Percentiles rank a stretch among this genome's conserved stretches.
phyloP scores from a whole-genome alignment of 2,113 vertebrate species.

The Planiliza haematocheilus region DNA sequence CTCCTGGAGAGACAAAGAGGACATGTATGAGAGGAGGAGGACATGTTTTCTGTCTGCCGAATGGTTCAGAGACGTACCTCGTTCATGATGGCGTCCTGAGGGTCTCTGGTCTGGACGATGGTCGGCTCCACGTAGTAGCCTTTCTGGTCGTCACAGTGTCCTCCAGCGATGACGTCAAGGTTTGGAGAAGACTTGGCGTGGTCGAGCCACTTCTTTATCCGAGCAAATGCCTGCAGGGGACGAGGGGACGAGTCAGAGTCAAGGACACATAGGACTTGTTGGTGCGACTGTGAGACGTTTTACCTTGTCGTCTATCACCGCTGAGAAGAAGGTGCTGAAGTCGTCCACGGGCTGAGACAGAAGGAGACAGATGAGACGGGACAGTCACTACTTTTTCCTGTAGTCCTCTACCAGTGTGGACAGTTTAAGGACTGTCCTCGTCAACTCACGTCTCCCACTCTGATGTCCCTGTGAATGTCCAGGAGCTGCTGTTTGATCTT shows the following conservation, averaged over 20 bases:
- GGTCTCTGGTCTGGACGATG: slow-evolving; percentile 90
- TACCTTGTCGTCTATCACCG: slow-evolving; percentile 96
- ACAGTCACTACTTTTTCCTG: too few relatives aligned
- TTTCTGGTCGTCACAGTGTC: slow-evolving; percentile 84
- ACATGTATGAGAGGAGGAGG: background rate
- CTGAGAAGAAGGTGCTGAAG: slow-evolving; percentile 91
- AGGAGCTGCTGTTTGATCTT: slow-evolving; percentile 88
- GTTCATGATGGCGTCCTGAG: slow-evolving; percentile 90
- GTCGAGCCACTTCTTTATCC: slow-evolving; percentile 89
- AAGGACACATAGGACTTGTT: background rate
- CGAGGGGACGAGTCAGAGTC: background rate
- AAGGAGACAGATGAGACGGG: background rate
- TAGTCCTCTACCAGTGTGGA: too few relatives aligned
- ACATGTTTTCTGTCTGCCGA: too few relatives aligned
- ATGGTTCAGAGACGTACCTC: slow-evolving; percentile 80
- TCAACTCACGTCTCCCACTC: slow-evolving; percentile 91
- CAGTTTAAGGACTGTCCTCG: too few relatives aligned
- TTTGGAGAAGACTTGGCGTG: slow-evolving; percentile 84
- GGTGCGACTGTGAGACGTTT: too few relatives aligned
- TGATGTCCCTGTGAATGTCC: slow-evolving; percentile 86
- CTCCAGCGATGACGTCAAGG: slow-evolving; percentile 90
- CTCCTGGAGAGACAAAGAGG: slow-evolving; percentile 82
- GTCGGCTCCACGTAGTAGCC: slow-evolving; percentile 94
- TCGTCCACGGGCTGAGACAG: slow-evolving; percentile 88
- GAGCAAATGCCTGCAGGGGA: slow-evolving; percentile 85